These are phyloP conservation scores for Siniperca knerii DNA, from an alignment of 2,113 vertebrate genomes.

Conservation along the genomic window DNA sequence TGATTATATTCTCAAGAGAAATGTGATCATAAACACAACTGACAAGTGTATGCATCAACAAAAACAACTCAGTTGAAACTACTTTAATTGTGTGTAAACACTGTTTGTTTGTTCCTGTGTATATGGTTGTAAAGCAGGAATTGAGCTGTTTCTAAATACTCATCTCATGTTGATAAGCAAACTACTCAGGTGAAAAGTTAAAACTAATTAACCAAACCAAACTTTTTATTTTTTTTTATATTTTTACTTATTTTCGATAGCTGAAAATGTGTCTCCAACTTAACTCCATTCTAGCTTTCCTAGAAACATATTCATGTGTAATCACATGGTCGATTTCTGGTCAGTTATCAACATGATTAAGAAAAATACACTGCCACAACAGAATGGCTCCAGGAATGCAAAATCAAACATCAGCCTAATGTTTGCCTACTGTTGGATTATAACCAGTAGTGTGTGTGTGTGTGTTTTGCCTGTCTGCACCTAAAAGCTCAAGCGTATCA, in stretches of 20 bases:
- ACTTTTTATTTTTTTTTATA: too few relatives aligned
- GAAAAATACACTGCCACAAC: not conserved
- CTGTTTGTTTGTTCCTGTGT: not conserved
- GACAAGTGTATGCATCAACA: not conserved
- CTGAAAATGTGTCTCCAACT: not conserved
- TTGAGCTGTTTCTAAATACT: too few relatives aligned
- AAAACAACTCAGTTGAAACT: not conserved
- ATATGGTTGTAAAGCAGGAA: not conserved
- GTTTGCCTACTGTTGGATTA: not conserved
- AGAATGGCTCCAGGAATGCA: not conserved
- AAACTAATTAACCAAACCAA: too few relatives aligned
- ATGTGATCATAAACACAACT: not conserved
- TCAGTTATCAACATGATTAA: not conserved
- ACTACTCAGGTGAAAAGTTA: not conserved
- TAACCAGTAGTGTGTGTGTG: not conserved
- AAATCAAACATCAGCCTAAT: not conserved
- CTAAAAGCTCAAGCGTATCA: constrained; percentile 5
- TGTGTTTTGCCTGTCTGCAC: not conserved
- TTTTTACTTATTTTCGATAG: not conserved
- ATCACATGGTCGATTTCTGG: not conserved
- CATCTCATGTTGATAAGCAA: not conserved
- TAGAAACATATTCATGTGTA: not conserved
- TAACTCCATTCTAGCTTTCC: not conserved
- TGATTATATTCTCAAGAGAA: not conserved
- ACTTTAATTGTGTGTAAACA: not conserved